Base-by-base conservation (phyloP, 2,113 vertebrate species). In the Oryzias melastigma region DNA sequence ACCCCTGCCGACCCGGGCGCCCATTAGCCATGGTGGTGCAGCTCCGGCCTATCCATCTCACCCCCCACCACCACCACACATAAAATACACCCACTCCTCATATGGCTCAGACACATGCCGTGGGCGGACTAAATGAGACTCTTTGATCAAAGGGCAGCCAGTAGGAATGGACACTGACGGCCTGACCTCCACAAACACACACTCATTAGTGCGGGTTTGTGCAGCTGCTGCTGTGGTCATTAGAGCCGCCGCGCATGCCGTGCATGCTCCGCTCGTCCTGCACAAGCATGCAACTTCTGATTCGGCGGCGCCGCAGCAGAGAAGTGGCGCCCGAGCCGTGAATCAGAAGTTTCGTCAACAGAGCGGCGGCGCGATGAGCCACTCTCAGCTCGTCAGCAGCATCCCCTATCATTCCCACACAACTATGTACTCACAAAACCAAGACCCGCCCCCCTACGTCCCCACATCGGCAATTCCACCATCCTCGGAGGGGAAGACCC, bases 281-380 rank as follows among this genome's bases (percentile, higher is more conserved):
- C 18, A 18, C 19, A 22, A 70, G 27, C 35, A 44, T 19, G 40
- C 41, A 35, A 35, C 35, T 35, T 35, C 35, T 35, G 35, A 35
- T 12, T 35, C 35, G 8, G 2, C 8, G 35, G 35, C 3, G 10
- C 35, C 35, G 35, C 35, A 35, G 35, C 35, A 35, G 35, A 35
- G 35, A 35, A 35, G 35, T 35, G 35, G 35, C 35, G 35, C 8
- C 35, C 10, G 75, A 80, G 5, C 54, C 68, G 81, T 76, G 78
- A 83, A 73, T 78, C 81, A 78, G 81, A 87, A 84, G 82, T 87
- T 85, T 75, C 78, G 81, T 76, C 77, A 69, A 68, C 63, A 65
- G 73, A 69, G 63, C 69, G 57, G 63, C 69, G 62, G 66, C 75
- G 65, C 72, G 78, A 78, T 58, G 81, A 84, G 65, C 73, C 74